Base-by-base conservation (phyloP, 1,140 invertebrate species). In the Idris sp. region DNA sequence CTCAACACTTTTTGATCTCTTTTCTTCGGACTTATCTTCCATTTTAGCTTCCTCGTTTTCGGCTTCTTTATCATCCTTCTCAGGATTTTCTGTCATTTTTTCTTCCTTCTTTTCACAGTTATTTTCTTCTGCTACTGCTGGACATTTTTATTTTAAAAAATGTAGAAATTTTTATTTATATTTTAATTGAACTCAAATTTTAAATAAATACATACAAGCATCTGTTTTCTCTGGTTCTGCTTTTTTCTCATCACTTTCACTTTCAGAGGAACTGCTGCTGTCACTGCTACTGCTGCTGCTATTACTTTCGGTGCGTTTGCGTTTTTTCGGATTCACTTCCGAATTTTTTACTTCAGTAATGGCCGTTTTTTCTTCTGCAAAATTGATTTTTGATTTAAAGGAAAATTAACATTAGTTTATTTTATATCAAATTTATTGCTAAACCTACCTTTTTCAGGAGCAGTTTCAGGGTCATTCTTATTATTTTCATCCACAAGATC, bases 221-320 rank as follows among this genome's bases (percentile, higher is more conserved):
- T 83, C 73, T 1, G 33, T 38, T 56, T 83, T 83, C 1, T 74
- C 54, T 1, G 56, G 64, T 30, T 81, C 75, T 1, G 41, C 15
- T 44, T 83, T 83, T 26, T 83, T 84, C 15, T 77, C 80, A 13
- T 84, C 81, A 16, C 26, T 71, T 7, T 61, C 76, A 43, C 81
- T 85, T 10, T 80, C 84, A 7, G 85, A 86, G 5, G 83, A 85
- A 67, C 83, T 87, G 11, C 79, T 83, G 15, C 81, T 86, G 13
- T 79, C 83, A 13, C 81, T 86, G 38, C 83, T 85, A 40, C 84
- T 86, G 14, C 76, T 81, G 22, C 83, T 86, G 35, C 83, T 86
- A 25, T 84, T 86, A 38, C 86, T 87, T 1, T 83, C 77, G 0
- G 81, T 80, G 10, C 86, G 78, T 72, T 86, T 87, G 3, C 86